Percentiles rank a stretch among this genome's conserved stretches.
These are phyloP conservation scores for Actinemys pallida DNA, from an alignment of 2,113 vertebrate genomes.

Conservation along the genomic window DNA sequence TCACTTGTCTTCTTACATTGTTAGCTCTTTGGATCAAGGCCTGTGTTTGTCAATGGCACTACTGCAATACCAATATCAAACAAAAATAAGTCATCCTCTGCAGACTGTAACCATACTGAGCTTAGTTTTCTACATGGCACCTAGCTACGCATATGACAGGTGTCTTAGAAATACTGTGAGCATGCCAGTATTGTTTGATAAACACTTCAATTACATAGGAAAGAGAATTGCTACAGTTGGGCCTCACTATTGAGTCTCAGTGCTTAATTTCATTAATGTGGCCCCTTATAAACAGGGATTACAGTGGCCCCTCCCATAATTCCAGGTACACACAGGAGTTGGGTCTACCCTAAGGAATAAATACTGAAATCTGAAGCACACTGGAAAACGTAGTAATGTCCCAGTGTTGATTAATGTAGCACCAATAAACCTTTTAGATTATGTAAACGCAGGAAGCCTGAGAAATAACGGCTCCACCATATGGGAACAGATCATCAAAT, in stretches of 20 bases:
- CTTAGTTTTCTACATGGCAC: neutral
- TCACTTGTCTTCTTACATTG: neutral
- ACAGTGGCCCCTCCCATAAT: neutral
- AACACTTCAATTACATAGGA: neutral
- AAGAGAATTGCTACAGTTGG: neutral
- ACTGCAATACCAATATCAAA: neutral
- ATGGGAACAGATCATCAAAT: neutral
- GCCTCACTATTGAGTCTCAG: neutral
- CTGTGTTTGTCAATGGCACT: no score
- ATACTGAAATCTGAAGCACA: neutral
- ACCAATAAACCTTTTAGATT: neutral
- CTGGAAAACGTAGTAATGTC: neutral
- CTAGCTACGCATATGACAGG: neutral
- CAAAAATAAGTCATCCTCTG: neutral
- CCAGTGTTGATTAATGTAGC: neutral
- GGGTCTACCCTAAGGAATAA: neutral
- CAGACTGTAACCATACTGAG: neutral
- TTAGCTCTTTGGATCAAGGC: neutral
- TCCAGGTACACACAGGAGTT: neutral
- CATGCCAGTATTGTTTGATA: neutral
- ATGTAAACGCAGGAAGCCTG: neutral
- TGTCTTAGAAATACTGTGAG: neutral
- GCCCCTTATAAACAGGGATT: neutral
- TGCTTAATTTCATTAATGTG: neutral
- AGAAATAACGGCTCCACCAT: neutral